These are phyloP conservation scores for Agrilus cyanescens DNA, from an alignment of 2,888 invertebrate genomes.

Conservation along the genomic window DNA sequence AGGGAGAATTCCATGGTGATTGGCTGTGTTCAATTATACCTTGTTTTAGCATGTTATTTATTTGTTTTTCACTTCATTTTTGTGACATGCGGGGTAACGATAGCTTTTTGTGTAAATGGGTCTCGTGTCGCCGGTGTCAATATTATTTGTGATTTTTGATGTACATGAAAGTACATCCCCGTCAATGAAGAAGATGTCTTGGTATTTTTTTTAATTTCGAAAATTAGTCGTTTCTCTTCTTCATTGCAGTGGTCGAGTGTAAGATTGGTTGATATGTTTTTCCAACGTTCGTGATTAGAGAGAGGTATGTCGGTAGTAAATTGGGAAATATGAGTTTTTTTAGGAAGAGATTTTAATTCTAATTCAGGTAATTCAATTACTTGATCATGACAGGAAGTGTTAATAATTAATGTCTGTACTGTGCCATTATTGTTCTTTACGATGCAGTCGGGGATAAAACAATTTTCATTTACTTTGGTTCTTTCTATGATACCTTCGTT, in stretches of 20 bases:
- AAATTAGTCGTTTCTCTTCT: constrained; percentile 7
- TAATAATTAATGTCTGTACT: too few relatives aligned
- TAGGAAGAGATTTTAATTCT: too few relatives aligned
- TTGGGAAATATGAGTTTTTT: too few relatives aligned
- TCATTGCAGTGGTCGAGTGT: constrained; percentile 1
- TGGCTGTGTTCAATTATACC: constrained; percentile 23
- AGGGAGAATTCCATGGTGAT: constrained; percentile 27
- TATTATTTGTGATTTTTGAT: constrained; percentile 18
- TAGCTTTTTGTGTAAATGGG: constrained; percentile 12
- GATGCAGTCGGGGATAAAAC: too few relatives aligned
- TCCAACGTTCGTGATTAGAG: too few relatives aligned
- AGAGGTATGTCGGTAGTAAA: too few relatives aligned
- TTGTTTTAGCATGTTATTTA: constrained; percentile 21
- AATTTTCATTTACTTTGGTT: too few relatives aligned
- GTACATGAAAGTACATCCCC: constrained; percentile 10
- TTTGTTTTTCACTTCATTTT: constrained; percentile 23
- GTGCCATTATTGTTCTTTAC: too few relatives aligned
- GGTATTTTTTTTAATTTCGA: constrained; percentile 8
- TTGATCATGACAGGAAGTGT: too few relatives aligned
- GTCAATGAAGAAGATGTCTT: constrained; percentile 11
- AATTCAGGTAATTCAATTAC: too few relatives aligned
- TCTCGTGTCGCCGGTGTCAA: constrained; percentile 1
- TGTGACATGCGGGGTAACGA: constrained; percentile 17
- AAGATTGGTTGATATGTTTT: too few relatives aligned
- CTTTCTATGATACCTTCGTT: too few relatives aligned